A percentile compares a stretch with the other conserved stretches of the same genome.
Evolutionary conservation across 2,888 invertebrate genomes (phyloP).

Genomic region (Nebria brevicollis): DNA sequence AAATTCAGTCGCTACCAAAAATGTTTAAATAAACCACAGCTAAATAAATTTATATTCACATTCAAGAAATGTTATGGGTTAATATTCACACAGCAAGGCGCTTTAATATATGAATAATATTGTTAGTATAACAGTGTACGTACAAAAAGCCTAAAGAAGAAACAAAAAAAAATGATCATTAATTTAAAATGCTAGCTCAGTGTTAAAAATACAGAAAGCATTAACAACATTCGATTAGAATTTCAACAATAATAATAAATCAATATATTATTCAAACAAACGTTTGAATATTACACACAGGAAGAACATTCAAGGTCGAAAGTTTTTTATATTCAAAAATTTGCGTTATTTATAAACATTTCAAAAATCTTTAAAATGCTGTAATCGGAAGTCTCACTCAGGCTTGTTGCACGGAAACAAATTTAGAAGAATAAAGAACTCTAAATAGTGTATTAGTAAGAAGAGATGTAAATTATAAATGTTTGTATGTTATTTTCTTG

Average conservation of each 20-base stretch:
- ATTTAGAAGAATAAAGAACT: too few species aligned
- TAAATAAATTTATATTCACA: conserved; percentile 22
- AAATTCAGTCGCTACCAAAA: not conserved
- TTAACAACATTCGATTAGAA: conserved; percentile 16
- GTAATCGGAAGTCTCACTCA: too few species aligned
- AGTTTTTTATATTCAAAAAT: too few species aligned
- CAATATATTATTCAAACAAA: conserved; percentile 18
- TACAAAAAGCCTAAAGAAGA: conserved; percentile 11
- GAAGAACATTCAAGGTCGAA: not conserved
- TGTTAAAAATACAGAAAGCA: conserved; percentile 20
- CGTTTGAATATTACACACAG: not conserved
- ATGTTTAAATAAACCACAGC: conserved; percentile 3
- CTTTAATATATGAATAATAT: conserved; percentile 3
- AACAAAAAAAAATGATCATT: not conserved
- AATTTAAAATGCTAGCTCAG: conserved; percentile 17
- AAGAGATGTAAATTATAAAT: not conserved
- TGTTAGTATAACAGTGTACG: conserved; percentile 12
- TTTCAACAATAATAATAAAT: conserved; percentile 18
- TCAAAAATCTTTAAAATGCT: too few species aligned
- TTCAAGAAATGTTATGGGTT: conserved; percentile 25
- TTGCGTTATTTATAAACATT: too few species aligned
- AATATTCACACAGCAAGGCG: conserved; percentile 28
- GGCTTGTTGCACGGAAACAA: too few species aligned
- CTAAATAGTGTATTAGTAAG: not conserved
- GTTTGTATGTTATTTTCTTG: not conserved